Evolutionary conservation across 2,888 invertebrate species (phyloP), one percentile per base, ranked within the genome.

Genomic region (Lymantria monacha): DNA sequence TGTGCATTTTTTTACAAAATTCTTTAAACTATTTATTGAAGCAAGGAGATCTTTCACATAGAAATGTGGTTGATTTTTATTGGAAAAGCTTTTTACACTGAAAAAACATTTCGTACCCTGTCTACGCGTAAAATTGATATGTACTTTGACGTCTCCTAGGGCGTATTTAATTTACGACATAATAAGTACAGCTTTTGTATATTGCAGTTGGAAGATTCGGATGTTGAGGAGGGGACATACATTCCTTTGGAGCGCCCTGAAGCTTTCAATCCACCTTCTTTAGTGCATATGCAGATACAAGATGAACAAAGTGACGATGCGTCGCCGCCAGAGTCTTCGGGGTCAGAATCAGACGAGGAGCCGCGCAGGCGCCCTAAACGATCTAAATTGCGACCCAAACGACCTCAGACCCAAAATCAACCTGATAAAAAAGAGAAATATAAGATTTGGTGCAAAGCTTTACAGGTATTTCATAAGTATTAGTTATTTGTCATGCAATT

Each of bases 371-470:
- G 83, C 13, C 78, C 85, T 0, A 95, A 95, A 68, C 92, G 92
- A 52, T 92, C 93, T 9, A 88, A 92, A 48, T 65, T 89, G 51
- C 80, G 85, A 5, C 89, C 81, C 40, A 72, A 77, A 45, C 72
- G 81, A 50, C 79, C 81, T 43, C 72, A 73, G 48, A 70, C 74
- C 46, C 78, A 67, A 49, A 47, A 75, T 11, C 86, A 87, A 12
- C 65, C 87, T 0, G 91, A 84, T 14, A 93, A 92, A 63, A 93
- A 92, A 57, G 94, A 94, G 51, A 95, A 95, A 79, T 96, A 96
- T 72, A 95, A 95, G 79, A 93, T 97, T 61, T 97, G 97, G 97
- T 92, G 93, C 60, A 92, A 92, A 56, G 87, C 93, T 22, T 76
- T 93, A 59, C 83, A 91, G 85, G 92, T 89, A 38, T 38, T n/a